phyloP scores from a whole-genome alignment of 2,888 invertebrate genomes.

The Bombylius discolor region DNA sequence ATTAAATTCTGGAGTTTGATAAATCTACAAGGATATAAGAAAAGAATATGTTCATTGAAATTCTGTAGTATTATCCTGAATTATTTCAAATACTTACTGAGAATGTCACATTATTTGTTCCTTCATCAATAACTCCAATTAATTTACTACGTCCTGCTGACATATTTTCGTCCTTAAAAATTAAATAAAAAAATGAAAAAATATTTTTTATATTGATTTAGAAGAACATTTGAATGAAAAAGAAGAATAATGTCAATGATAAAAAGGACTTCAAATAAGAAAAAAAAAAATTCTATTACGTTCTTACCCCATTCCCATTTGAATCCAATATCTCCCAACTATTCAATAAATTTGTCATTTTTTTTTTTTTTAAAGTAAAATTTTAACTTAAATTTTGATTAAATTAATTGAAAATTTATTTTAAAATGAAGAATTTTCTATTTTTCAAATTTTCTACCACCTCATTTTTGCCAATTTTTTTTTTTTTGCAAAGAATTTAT shows the following conservation, averaged over 20 bases:
- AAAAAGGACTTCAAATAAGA: too few relatives aligned
- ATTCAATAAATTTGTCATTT: not conserved
- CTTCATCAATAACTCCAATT: constrained; percentile 89
- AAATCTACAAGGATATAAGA: constrained; percentile 44
- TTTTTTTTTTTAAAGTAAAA: too few relatives aligned
- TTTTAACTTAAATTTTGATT: too few relatives aligned
- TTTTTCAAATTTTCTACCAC: too few relatives aligned
- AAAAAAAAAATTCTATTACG: too few relatives aligned
- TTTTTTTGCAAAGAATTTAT: too few relatives aligned
- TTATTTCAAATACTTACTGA: constrained; percentile 43
- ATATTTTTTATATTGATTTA: not conserved
- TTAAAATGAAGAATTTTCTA: too few relatives aligned
- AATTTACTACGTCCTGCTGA: constrained; percentile 32
- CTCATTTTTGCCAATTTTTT: too few relatives aligned
- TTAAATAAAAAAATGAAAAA: not conserved
- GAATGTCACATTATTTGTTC: constrained; percentile 83
- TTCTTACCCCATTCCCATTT: not conserved
- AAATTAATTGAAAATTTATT: too few relatives aligned
- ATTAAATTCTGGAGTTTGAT: constrained; percentile 60
- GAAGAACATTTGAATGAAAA: too few relatives aligned
- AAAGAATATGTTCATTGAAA: not conserved
- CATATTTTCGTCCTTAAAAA: constrained; percentile 5
- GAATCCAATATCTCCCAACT: not conserved
- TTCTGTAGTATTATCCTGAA: not conserved
- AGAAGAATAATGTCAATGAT: too few relatives aligned